Evolutionary conservation across 2,888 invertebrate species (phyloP), one percentile per base, ranked within the genome.

Genomic region (Mimumesa dahlbomi): DNA sequence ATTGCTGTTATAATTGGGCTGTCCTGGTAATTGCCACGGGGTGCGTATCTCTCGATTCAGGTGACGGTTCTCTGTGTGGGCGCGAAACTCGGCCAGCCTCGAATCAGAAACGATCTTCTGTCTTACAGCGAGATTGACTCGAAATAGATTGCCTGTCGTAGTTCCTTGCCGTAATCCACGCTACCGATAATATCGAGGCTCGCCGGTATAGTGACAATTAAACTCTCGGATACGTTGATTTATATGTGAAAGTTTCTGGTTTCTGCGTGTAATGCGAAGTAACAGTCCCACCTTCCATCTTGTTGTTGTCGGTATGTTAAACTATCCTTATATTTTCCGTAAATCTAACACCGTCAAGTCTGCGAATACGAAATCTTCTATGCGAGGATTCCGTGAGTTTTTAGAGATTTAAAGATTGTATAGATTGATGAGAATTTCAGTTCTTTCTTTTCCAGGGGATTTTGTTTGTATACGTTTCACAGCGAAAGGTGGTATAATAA

Each of bases 11-110:
- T 40, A 48, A 63, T 63, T 31, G 54, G 16, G 56, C 16, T 25
- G 31, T 14, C 29, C 29, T 40, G 45, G 49, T 64, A 64, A 64
- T 64, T 48, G 49, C 21, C 22, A 13, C 46, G 50, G 58, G 29
- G 40, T 49, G 56, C 64, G 64, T 64, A 56, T 64, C 64, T 56
- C 25, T 34, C 49, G 48, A 57, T 48, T 53, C 56, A 57, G 56
- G 64, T 64, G 64, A 57, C 64, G 56, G 57, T 57, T 56, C 64
- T 16, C 46, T 29, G 49, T 11, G 49, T 64, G 64, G 56, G 56
- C 64, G 49, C 42, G 22, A 18, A 54, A 48, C 46, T 57, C 46
- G 48, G 31, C 46, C 22, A 50, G 42, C 48, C 19, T 38, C 16
- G 25, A 59, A 59, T 46, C 43, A 22, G 43, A 21, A 34, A 36